phyloP scores from a whole-genome alignment of 2,113 vertebrate genomes.

The Micromys minutus region DNA sequence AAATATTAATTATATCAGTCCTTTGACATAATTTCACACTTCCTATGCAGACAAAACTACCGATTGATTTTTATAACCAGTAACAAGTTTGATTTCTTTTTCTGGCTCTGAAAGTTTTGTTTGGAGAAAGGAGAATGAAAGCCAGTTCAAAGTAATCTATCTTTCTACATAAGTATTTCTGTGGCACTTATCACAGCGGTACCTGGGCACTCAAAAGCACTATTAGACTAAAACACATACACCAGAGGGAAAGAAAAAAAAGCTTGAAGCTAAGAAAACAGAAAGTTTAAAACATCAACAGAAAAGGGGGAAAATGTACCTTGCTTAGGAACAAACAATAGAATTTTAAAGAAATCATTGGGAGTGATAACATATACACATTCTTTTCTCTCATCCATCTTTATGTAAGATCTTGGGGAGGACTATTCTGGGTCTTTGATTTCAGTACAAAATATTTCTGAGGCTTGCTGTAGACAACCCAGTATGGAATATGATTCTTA shows the following conservation, averaged over 20 bases:
- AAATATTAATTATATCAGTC: conserved; percentile 60
- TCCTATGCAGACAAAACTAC: conserved; percentile 65
- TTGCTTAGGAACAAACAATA: conserved; percentile 57
- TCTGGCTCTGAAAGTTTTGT: conserved; percentile 65
- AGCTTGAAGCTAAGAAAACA: conserved; percentile 64
- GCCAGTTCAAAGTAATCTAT: conserved; percentile 73
- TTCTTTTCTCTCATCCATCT: neutral
- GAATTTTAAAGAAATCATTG: conserved; percentile 54
- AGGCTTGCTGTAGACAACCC: conserved; percentile 24
- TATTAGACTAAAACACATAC: conserved; percentile 77
- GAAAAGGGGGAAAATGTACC: conserved; percentile 42
- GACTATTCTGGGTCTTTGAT: conserved; percentile 45
- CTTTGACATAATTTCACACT: conserved; percentile 56
- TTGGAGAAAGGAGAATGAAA: conserved; percentile 71
- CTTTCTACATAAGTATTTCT: conserved; percentile 77
- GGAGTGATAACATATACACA: neutral
- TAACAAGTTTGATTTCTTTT: conserved; percentile 7
- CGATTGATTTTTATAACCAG: conserved; percentile 63
- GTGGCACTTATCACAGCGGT: conserved; percentile 80
- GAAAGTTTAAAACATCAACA: conserved; percentile 70
- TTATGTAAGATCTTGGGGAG: conserved; percentile 59
- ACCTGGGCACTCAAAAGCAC: conserved; percentile 70
- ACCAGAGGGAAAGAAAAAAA: neutral
- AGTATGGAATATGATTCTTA: conserved; percentile 1
- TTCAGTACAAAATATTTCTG: conserved; percentile 39